phyloP scores from a whole-genome alignment of 1,140 invertebrate species.

The Archivesica marissinica region DNA sequence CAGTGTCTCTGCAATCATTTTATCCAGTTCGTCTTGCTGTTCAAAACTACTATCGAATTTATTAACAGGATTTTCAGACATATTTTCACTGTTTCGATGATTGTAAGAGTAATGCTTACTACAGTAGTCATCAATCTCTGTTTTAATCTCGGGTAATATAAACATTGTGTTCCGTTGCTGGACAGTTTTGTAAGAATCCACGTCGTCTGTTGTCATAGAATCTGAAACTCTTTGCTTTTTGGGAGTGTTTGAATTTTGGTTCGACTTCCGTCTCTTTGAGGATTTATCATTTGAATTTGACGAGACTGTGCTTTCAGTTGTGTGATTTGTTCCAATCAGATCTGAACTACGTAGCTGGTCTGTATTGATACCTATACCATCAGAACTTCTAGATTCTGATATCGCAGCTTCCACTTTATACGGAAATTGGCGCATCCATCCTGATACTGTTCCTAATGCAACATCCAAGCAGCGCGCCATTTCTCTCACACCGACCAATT shows the following conservation, averaged over 20 bases:
- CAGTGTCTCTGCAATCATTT: conserved; percentile 35
- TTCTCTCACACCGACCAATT: conserved; percentile 54
- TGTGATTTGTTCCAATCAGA: background rate
- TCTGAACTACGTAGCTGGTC: background rate
- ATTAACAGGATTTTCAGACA: too few species aligned
- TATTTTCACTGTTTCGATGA: too few species aligned
- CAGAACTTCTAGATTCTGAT: background rate
- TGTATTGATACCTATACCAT: background rate
- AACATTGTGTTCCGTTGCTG: background rate
- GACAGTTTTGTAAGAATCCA: background rate
- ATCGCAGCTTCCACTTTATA: conserved; percentile 29
- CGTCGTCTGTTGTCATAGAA: background rate
- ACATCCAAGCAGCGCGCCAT: conserved; percentile 53
- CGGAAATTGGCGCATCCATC: conserved; percentile 61
- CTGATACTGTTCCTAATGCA: conserved; percentile 52
- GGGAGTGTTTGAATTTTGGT: too few species aligned
- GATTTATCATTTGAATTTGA: background rate
- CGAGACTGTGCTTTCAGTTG: background rate
- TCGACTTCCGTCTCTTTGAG: background rate
- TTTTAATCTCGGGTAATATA: background rate
- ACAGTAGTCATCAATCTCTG: background rate
- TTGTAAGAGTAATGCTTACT: too few species aligned
- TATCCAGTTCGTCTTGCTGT: conserved; percentile 37
- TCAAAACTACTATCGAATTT: background rate
- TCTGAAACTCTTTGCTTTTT: background rate